phyloP scores from a whole-genome alignment of 2,113 vertebrate species.

The Nibea albiflora region DNA sequence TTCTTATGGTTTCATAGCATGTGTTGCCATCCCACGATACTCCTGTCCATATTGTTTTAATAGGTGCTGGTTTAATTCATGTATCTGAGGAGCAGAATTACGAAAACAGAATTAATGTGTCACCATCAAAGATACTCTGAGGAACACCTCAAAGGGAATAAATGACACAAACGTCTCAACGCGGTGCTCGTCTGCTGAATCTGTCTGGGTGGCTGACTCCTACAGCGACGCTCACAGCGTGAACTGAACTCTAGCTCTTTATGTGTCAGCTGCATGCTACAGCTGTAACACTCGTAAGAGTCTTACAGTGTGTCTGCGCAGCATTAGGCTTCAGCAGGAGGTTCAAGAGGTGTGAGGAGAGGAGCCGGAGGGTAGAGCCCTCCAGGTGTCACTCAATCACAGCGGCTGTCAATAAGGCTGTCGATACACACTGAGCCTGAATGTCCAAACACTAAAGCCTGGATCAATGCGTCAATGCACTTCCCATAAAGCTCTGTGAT shows the following conservation, averaged over 20 bases:
- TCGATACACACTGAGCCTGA: slow-evolving; percentile 59
- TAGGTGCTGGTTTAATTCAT: slow-evolving; percentile 21
- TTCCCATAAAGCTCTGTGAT: slow-evolving; percentile 64
- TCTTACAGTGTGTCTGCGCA: background rate
- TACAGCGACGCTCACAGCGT: slow-evolving; percentile 27
- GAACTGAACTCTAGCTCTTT: slow-evolving; percentile 28
- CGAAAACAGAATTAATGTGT: slow-evolving; percentile 9
- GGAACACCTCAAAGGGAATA: slow-evolving; percentile 43
- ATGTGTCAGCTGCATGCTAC: slow-evolving; percentile 21
- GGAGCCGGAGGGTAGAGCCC: slow-evolving; percentile 19
- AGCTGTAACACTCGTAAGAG: slow-evolving; percentile 6
- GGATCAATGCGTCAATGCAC: slow-evolving; percentile 60
- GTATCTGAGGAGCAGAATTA: slow-evolving; percentile 12
- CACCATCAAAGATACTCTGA: slow-evolving; percentile 21
- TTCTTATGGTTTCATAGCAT: background rate
- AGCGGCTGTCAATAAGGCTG: slow-evolving; percentile 52
- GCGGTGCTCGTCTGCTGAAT: slow-evolving; percentile 9
- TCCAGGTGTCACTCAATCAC: slow-evolving; percentile 58
- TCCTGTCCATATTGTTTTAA: slow-evolving; percentile 5
- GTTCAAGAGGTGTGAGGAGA: background rate
- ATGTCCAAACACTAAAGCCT: slow-evolving; percentile 64
- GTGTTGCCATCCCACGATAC: background rate
- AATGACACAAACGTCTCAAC: slow-evolving; percentile 6
- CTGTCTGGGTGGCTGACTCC: slow-evolving; percentile 29
- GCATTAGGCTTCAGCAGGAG: background rate